Evolutionary conservation across 2,888 invertebrate genomes (phyloP), one percentile per base, ranked within the genome.

Genomic region (Trissoscelio sp.): DNA sequence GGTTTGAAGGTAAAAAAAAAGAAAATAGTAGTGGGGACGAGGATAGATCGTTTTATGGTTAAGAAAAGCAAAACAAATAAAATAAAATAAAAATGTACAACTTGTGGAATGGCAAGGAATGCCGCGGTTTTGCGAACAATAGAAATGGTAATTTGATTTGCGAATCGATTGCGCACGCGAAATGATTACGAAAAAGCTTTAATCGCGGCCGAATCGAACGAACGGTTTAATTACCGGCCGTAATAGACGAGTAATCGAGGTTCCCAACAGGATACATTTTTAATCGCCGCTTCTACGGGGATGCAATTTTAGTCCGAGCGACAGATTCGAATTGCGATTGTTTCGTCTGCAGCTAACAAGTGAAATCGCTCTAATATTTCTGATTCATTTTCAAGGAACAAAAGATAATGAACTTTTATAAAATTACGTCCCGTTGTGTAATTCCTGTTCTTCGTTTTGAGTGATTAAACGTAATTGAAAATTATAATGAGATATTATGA

Each of bases 131-230:
- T 57, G 34, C 44, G 75, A 28, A 77, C 57, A 74, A 75, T 58
- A 51, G 64, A 46, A 31, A 31, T 12, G 58, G 69, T 77, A 53
- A 81, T 77, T 81, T 67, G 72, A 77, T 81, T 81, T 42, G 72
- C 67, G 60, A 66, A 77, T 72, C 75, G 75, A 72, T 77, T 31
- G 34, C 57, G 75, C 66, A 3, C 66, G 72, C 64, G 44, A 62
- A 55, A 81, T 77, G 81, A 81, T 77, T 77, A 51, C 72, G 81
- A 81, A 77, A 77, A 81, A 58, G 81, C 77, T 81, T 75, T 72
- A 81, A 77, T 81, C 81, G 81, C 81, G 67, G 16, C 72, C 77
- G 62, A 81, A 77, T 73, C 77, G 81, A 81, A 81, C 77, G 70
- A 70, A 64, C 70, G 72, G 73, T 77, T 81, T 77, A 81, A 81